Evolutionary conservation across 2,113 vertebrate genomes (phyloP), one percentile per base, ranked within the genome.

Genomic region (Paedocypris sp.): DNA sequence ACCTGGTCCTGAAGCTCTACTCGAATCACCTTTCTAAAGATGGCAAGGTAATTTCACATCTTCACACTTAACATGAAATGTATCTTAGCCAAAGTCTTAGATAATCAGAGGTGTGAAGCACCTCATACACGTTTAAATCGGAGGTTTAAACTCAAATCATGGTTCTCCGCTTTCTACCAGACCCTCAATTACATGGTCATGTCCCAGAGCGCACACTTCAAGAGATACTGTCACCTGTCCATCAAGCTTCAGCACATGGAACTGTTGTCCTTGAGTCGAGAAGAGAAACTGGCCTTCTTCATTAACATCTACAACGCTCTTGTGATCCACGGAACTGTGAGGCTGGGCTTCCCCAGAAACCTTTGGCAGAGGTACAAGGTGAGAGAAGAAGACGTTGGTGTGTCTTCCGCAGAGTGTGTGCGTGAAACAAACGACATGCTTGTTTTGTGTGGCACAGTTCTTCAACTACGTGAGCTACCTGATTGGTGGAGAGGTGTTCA

Each of bases 391-490:
- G 10, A 36, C 11, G 8, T 12, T 26, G 28, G 2, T 4, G 3
- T 13, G n/a, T n/a, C n/a, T n/a, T n/a, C n/a, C n/a, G n/a, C n/a
- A n/a, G n/a, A n/a, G n/a, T n/a, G n/a, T n/a, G n/a, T n/a, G n/a
- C n/a, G n/a, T n/a, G n/a, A n/a, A 1, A 3, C n/a, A 23, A 4
- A n/a, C 4, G 10, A 6, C 12, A 42, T 32, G 10, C 1, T 26
- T 18, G 11, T 51, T 6, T 51, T 3, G 19, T 35, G 18, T 51
- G 45, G 67, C 76, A 3, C 43, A 88, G 87, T 88, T 87, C 70
- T 87, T 88, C 57, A 88, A 87, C 73, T 85, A 83, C 38, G 86
- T 85, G 67, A 88, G 87, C 70, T 88, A 88, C 76, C 71, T 87
- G 67, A 88, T 88, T 70, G 86, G 87, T 56, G 87, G 85, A 33